Evolutionary conservation across 2,113 vertebrate species (phyloP), one percentile per base, ranked within the genome.

Genomic region (Hiodon tergisus): DNA sequence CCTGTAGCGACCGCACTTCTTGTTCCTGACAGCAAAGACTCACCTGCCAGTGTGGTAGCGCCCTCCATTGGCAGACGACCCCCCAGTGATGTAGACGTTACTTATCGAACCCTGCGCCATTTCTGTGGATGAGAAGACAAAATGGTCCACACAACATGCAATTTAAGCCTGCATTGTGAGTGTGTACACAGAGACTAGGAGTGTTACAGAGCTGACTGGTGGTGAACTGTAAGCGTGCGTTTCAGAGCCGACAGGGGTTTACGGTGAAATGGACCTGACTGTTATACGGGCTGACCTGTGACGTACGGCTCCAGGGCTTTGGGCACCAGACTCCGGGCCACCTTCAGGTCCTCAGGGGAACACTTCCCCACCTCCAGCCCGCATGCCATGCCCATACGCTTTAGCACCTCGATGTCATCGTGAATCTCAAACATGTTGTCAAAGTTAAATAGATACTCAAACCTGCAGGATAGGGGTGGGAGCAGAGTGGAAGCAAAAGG

Each of bases 391-490:
- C 97, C 96, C 97, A 99, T 99, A 61, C 97, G 93, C 76, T 99
- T 99, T 79, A 99, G 90, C 78, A 99, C 96, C 88, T 99, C 97
- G 4, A 99, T 95, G 85, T 99, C 97, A 55, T 99, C 97, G 0
- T 99, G 97, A 83, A 99, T 99, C 90, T 99, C 97, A 87, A 99
- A 99, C 81, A 96, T 98, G 88, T 95, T 99, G 92, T 99, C 97
- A 51, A 99, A 99, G 85, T 99, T 99, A 87, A 99, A 99, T 82
- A 99, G 91, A 84, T 99, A 99, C 84, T 99, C 97, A 72, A 98
- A 99, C 83, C 97, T 99, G 87, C 11, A 75, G 60, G 78, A 8
- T 60, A 73, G 31, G 14, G 8, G 54, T 3, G 2, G 14, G 46
- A 6, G 63, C 59, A 8, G 13, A 51, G 63, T 16, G 16, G 31